Base-by-base conservation (phyloP, 2,888 invertebrate genomes). In the Tipula lateralis region DNA sequence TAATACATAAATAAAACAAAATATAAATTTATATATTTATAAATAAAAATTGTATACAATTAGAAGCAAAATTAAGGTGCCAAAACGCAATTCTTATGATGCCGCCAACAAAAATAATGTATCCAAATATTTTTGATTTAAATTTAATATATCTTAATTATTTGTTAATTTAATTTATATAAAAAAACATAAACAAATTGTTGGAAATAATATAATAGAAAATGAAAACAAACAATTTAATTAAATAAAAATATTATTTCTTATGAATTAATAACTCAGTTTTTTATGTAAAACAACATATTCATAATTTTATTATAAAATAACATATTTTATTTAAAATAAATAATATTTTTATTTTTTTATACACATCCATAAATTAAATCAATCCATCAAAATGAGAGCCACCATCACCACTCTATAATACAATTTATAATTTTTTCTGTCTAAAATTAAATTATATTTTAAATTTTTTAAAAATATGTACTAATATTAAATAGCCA, bases 31-130 rank as follows among this genome's bases (percentile, higher is more conserved):
- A 44, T 24, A 66, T 66, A 66, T 66, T 24, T 24, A 66, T 66
- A 66, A 83, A 44, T 16, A 84, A 29, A 85, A 86, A 86, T 85
- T 86, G 86, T 86, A 85, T 86, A 86, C 86, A 86, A 86, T 86
- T 86, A 86, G 85, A 86, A 85, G 86, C 86, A 86, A 86, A 36
- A 36, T 83, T 29, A 82, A 85, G 85, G 85, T 85, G 86, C 86
- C 85, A 86, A 86, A 83, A 83, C 85, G 85, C 85, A 85, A 83
- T 84, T 86, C 86, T 86, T 86, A 85, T 86, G 86, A 85, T 85
- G 86, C 85, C 86, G 85, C 86, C 86, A 85, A 86, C 16, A 34
- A 83, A 39, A 34, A 30, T 2, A 34, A 34, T 7, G 34, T 30
- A 29, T 66, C 24, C 66, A 19, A 66, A 19, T 9, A 66, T 66